phyloP scores from a whole-genome alignment of 35 echinoderm and acorn worm species.

The Holothuria glaberrima region DNA sequence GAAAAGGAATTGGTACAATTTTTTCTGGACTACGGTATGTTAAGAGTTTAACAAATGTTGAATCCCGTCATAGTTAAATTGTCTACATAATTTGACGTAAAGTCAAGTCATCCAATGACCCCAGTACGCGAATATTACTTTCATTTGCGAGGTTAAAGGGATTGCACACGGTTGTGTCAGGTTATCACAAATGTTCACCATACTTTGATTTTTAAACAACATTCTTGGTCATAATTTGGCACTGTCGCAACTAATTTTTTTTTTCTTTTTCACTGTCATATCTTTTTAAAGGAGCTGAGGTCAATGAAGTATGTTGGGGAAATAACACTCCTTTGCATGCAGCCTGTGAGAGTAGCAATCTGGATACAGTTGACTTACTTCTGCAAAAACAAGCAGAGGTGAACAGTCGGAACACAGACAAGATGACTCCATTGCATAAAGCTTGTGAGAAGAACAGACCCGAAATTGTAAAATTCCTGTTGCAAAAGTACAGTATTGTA shows the following conservation, averaged over 20 bases:
- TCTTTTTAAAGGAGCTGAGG: slow-evolving; percentile 65
- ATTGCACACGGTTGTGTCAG: too few species aligned
- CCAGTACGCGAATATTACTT: too few species aligned
- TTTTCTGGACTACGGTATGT: slow-evolving; percentile 75
- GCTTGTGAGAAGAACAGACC: slow-evolving; percentile 76
- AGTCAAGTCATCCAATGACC: too few species aligned
- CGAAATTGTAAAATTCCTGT: slow-evolving; percentile 79
- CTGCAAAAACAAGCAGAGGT: slow-evolving; percentile 62
- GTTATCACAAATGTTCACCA: too few species aligned
- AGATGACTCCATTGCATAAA: slow-evolving; percentile 75
- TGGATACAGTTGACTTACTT: slow-evolving; percentile 74
- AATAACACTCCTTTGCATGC: slow-evolving; percentile 82
- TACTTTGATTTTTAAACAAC: too few species aligned
- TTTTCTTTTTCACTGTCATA: background rate
- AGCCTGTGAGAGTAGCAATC: slow-evolving; percentile 72
- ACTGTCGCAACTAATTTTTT: background rate
- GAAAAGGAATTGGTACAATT: slow-evolving; percentile 74
- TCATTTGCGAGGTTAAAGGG: too few species aligned
- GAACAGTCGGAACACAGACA: slow-evolving; percentile 66
- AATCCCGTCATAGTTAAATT: too few species aligned
- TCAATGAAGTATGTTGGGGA: slow-evolving; percentile 64
- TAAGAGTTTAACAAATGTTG: too few species aligned
- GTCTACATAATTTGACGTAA: too few species aligned
- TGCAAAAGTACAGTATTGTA: slow-evolving; percentile 66
- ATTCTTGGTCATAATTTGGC: too few species aligned